These are phyloP conservation scores for Drosophila melanosoma DNA, from an alignment of 2,888 invertebrate genomes.

Conservation along the genomic window DNA sequence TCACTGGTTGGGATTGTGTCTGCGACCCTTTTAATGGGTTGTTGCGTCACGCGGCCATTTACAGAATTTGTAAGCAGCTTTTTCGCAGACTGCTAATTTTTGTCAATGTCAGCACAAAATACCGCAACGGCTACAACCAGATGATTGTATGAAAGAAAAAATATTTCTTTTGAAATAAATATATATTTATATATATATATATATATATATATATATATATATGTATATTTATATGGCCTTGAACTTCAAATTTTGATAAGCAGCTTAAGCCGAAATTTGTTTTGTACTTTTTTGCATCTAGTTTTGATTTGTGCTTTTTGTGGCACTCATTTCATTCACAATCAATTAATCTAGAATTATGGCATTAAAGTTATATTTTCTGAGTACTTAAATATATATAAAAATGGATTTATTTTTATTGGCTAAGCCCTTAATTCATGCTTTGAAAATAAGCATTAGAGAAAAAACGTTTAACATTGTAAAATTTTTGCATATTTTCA, in stretches of 20 bases:
- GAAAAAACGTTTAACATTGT: not conserved
- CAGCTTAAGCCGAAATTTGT: no score
- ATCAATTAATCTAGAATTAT: not conserved
- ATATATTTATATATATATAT: no score
- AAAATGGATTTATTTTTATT: not conserved
- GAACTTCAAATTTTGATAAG: not conserved
- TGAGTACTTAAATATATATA: no score
- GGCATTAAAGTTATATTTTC: not conserved
- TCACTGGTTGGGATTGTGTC: slow-evolving; percentile 37
- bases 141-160: not conserved
- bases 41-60: slow-evolving; percentile 64
- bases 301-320: not conserved
- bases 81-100: slow-evolving; percentile 66
- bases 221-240: no score
- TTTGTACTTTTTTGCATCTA: not conserved
- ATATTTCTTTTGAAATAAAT: no score
- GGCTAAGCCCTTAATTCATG: not conserved
- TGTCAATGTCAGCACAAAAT: slow-evolving; percentile 35
- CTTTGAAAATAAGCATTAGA: not conserved
- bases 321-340: not conserved
- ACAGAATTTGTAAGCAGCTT: slow-evolving; percentile 52
- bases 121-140: slow-evolving; percentile 1
- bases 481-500: not conserved
- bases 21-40: slow-evolving; percentile 77
- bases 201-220: no score